Evolutionary conservation across 2,797 vertebrate species (phyloP), one percentile per base, ranked within the genome.

Genomic region (Chelon labrosus): DNA sequence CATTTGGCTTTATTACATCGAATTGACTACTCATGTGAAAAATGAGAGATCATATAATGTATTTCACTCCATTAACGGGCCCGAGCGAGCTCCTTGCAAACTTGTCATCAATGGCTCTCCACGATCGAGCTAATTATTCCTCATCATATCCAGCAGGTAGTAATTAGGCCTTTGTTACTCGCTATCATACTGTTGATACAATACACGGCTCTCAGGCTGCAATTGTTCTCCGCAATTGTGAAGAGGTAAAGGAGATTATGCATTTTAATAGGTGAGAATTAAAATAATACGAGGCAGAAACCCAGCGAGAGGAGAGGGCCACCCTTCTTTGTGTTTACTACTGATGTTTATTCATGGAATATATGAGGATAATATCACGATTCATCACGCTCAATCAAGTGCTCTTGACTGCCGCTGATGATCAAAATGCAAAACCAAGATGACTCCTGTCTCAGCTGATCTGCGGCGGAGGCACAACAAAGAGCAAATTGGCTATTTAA

Each of bases 101-200:
- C 67, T 89, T 84, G 84, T 85, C 80, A 67, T 91, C 87, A 87
- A 85, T 85, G 83, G 84, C 86, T 87, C 90, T 87, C 76, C 59
- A 72, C 56, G 46, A 90, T 84, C 55, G 63, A 84, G 84, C 85
- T 92, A 92, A 95, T 95, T 93, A 94, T 87, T 90, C 85, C 85
- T 92, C 92, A 91, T 91, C 92, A 88, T 80, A 91, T 94, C 85
- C 88, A 90, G 90, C 93, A 94, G 93, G 92, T 93, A 90, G 92
- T 94, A 94, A 94, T 93, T 92, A 93, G 84, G 77, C 86, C 91
- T 91, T 93, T 94, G 90, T 94, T 90, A 87, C 80, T 76, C 54
- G 50, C 85, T 88, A 92, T 93, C 89, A 91, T 84, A 84, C 85
- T 93, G 91, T 92, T 92, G 91, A 90, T 89, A 91, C 92, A 94